A percentile compares a stretch with the other conserved stretches of the same genome.
phyloP scores from a whole-genome alignment of 2,797 vertebrate genomes.

The Myoxocephalus aenaeus region DNA sequence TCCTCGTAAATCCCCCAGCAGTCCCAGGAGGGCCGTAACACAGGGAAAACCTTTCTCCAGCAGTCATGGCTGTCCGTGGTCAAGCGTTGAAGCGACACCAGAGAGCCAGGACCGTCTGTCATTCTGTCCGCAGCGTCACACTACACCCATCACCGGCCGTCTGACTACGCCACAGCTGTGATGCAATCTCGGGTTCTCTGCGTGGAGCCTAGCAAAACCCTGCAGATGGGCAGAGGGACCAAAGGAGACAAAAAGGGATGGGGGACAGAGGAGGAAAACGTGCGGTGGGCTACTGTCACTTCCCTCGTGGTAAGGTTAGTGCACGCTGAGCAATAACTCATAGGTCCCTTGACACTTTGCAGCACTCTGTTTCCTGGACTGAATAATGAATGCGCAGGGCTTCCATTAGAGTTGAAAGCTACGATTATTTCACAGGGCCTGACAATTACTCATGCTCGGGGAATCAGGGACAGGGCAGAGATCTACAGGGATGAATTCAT shows the following conservation, averaged over 20 bases:
- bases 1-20: conserved; percentile 64
- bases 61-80: conserved; percentile 59
- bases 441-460: conserved; percentile 77
- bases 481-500: conserved; percentile 57
- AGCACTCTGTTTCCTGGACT: conserved; percentile 80
- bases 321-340: conserved; percentile 78
- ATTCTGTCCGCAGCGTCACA: conserved; percentile 69
- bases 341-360: conserved; percentile 72
- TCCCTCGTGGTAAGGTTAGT: conserved; percentile 67
- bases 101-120: conserved; percentile 70
- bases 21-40: conserved; percentile 67
- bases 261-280: conserved; percentile 60
- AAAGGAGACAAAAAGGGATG: conserved; percentile 37
- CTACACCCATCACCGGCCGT: conserved; percentile 59
- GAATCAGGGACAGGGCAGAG: conserved; percentile 52
- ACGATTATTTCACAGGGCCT: conserved; percentile 77
- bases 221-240: conserved; percentile 43
- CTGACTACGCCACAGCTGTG: conserved; percentile 77
- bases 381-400: conserved; percentile 84
- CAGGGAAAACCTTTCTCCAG: conserved; percentile 51
- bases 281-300: conserved; percentile 62
- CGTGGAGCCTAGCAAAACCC: conserved; percentile 62
- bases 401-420: conserved; percentile 85
- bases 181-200: conserved; percentile 59
- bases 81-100: conserved; percentile 61